Evolutionary conservation across 2,113 vertebrate genomes (phyloP).

Genomic region (Girardinichthys multiradiatus): DNA sequence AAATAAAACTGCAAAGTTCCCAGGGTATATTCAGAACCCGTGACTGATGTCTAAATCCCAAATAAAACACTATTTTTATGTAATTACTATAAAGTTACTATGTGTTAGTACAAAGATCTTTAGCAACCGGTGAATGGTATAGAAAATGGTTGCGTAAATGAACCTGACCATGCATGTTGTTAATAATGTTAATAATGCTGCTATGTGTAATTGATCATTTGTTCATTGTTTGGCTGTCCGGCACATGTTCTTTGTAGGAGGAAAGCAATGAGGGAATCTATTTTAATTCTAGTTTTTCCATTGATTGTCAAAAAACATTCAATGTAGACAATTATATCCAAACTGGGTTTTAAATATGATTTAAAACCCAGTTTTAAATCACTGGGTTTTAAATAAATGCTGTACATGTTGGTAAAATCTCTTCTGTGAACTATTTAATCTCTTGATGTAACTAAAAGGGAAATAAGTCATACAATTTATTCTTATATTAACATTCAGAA

Average conservation of each 20-base stretch:
- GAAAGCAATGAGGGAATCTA: constrained; percentile 7
- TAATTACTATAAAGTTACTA: not conserved
- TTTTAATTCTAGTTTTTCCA: not conserved
- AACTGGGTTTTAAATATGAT: too few relatives aligned
- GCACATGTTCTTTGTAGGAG: not conserved
- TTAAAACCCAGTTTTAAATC: too few relatives aligned
- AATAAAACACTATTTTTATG: not conserved
- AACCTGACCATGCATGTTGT: constrained; percentile 44
- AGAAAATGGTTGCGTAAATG: constrained; percentile 11
- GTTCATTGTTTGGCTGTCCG: not conserved
- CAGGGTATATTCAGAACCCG: not conserved
- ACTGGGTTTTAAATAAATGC: not conserved
- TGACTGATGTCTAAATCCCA: not conserved
- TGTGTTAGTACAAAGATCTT: constrained; percentile 40
- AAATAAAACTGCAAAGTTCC: too few relatives aligned
- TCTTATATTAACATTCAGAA: not conserved
- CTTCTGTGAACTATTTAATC: not conserved
- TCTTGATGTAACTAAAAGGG: not conserved
- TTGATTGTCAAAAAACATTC: not conserved
- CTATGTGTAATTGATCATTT: not conserved
- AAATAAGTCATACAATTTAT: not conserved
- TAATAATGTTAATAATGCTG: constrained; percentile 41
- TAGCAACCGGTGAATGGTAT: constrained; percentile 31
- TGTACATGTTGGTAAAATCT: not conserved
- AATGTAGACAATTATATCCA: not conserved